A percentile compares a stretch with the other conserved stretches of the same genome.
Evolutionary conservation across 2,797 vertebrate species (phyloP).

Genomic region (Ispidina picta): DNA sequence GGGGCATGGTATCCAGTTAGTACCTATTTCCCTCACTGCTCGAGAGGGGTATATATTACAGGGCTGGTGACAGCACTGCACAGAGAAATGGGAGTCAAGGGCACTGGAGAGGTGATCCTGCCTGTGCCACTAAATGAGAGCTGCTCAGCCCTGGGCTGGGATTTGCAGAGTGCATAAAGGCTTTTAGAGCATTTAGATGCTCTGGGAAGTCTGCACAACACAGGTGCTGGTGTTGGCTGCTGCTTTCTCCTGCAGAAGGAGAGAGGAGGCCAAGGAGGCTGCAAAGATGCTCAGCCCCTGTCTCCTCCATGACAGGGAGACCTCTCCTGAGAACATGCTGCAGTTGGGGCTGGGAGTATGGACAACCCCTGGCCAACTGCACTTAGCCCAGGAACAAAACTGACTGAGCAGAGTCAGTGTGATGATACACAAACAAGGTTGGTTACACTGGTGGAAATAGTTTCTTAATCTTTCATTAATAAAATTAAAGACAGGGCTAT

Average conservation of each 20-base stretch:
- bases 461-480: conserved; percentile 16
- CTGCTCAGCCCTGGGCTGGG: neutral
- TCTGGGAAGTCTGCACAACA: neutral
- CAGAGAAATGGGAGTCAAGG: neutral
- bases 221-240: neutral
- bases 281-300: neutral
- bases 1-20: neutral
- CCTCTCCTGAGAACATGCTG: neutral
- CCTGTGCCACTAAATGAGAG: neutral
- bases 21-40: neutral
- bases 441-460: neutral
- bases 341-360: neutral
- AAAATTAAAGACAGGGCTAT: neutral
- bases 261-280: neutral
- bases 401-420: neutral
- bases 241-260: neutral
- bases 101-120: neutral
- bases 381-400: neutral
- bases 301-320: neutral
- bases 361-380: neutral
- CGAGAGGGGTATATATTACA: neutral
- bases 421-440: neutral
- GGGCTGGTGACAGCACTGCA: neutral
- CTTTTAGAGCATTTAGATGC: neutral
- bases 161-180: rapidly evolving